Evolutionary conservation across 1,140 invertebrate species (phyloP).

Genomic region (Drosophila sechellia): DNA sequence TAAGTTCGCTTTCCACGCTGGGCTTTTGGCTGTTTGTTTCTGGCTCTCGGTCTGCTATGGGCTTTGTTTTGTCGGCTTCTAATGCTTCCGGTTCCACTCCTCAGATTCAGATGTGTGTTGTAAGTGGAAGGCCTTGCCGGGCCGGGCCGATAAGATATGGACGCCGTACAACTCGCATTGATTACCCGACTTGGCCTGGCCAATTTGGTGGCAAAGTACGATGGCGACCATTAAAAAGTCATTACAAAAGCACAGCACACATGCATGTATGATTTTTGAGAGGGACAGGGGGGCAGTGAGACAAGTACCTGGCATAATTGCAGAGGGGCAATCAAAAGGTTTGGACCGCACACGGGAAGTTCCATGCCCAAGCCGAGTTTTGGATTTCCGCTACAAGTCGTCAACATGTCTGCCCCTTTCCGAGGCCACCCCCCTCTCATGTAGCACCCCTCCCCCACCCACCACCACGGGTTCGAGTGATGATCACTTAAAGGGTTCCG

Average conservation of each 20-base stretch:
- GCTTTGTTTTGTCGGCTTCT: constrained; percentile 52
- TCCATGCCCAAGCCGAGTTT: constrained; percentile 53
- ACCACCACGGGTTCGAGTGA: background rate
- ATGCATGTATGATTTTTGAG: constrained; percentile 12
- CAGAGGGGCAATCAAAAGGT: constrained; percentile 43
- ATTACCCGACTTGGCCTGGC: constrained; percentile 43
- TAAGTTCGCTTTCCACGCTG: constrained; percentile 40
- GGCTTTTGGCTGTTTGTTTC: constrained; percentile 38
- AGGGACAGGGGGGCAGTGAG: background rate
- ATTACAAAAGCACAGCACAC: constrained; percentile 48
- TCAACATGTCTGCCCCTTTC: constrained; percentile 3
- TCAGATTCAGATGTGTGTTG: constrained; percentile 26
- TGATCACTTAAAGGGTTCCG: constrained; percentile 68
- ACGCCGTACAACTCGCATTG: constrained; percentile 30
- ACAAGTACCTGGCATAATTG: constrained; percentile 68
- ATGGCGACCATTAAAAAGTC: constrained; percentile 56
- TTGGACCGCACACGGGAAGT: constrained; percentile 60
- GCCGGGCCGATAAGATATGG: constrained; percentile 65
- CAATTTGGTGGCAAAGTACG: constrained; percentile 54
- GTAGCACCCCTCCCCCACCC: background rate
- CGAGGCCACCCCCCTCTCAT: constrained; percentile 1
- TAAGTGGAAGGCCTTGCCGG: constrained; percentile 53
- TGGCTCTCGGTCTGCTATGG: constrained; percentile 8
- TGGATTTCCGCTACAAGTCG: constrained; percentile 56
- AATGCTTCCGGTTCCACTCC: constrained; percentile 73